Conservation (phyloP, 1,140 invertebrate genomes). For the Pararge aegeria region DNA sequence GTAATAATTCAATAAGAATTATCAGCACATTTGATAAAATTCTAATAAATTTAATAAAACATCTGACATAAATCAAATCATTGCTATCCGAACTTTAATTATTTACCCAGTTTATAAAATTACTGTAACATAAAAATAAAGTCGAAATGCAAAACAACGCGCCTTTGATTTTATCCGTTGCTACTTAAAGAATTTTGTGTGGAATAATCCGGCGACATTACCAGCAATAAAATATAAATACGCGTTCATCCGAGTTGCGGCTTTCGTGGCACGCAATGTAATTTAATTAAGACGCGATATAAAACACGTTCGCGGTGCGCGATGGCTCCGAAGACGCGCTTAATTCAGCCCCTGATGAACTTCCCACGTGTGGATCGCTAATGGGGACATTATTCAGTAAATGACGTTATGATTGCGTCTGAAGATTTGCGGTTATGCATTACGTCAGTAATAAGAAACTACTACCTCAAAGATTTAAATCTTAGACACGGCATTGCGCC, state of each 20-base stretch:
- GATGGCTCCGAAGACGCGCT: slow-evolving; percentile 57
- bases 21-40: no score
- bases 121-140: neutral
- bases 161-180: neutral
- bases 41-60: no score
- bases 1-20: no score
- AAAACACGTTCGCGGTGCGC: slow-evolving; percentile 53
- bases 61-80: no score
- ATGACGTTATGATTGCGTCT: slow-evolving; percentile 43
- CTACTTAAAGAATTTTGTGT: neutral
- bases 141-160: neutral
- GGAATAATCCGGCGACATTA: slow-evolving; percentile 21
- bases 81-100: no score
- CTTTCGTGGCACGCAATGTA: slow-evolving; percentile 60
- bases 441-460: neutral
- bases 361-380: slow-evolving; percentile 57
- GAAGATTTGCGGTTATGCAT: slow-evolving; percentile 23
- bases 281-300: slow-evolving; percentile 70
- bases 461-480: neutral
- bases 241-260: slow-evolving; percentile 46
- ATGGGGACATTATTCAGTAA: slow-evolving; percentile 57
- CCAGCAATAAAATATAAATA: slow-evolving; percentile 34
- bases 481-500: no score
- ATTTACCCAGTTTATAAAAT: no score
- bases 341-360: slow-evolving; percentile 65